Evolutionary conservation across 2,797 vertebrate genomes (phyloP).

Genomic region (Euthynnus affinis): DNA sequence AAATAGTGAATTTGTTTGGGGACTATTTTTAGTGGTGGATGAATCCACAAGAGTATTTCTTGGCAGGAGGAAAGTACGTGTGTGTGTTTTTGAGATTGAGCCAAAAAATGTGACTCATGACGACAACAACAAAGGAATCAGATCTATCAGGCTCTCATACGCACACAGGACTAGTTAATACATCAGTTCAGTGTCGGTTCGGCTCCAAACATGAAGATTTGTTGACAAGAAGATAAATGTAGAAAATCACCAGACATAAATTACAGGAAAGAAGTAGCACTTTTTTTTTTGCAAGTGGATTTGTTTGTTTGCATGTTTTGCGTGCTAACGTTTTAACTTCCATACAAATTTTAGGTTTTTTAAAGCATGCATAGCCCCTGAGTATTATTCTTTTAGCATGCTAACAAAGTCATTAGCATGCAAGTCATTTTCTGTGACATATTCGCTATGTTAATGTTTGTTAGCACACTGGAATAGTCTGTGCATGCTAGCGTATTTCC

Average conservation of each 20-base stretch:
- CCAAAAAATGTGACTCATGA: no score
- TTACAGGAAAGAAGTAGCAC: background rate
- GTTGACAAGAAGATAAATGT: constrained; percentile 11
- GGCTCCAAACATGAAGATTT: background rate
- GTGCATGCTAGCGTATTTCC: background rate
- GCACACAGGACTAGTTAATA: no score
- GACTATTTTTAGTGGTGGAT: background rate
- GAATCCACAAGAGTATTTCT: no score
- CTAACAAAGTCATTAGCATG: constrained; percentile 62
- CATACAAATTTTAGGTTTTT: constrained; percentile 14
- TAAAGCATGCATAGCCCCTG: constrained; percentile 60
- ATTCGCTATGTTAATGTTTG: constrained; percentile 21
- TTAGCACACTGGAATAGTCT: constrained; percentile 12
- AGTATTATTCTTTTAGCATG: constrained; percentile 49
- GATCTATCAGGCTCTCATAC: no score
- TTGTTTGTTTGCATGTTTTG: constrained; percentile 42
- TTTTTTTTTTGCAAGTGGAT: background rate
- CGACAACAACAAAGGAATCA: no score
- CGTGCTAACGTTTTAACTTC: constrained; percentile 32
- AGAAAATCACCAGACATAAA: background rate
- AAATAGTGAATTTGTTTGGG: background rate
- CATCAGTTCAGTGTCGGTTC: background rate
- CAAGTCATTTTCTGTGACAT: constrained; percentile 4
- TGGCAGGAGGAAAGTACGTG: no score
- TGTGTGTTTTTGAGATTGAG: no score